Percentiles rank a stretch among this genome's conserved stretches.
Evolutionary conservation across 2,888 invertebrate genomes (phyloP).

Genomic region (Drosophila melanosoma): DNA sequence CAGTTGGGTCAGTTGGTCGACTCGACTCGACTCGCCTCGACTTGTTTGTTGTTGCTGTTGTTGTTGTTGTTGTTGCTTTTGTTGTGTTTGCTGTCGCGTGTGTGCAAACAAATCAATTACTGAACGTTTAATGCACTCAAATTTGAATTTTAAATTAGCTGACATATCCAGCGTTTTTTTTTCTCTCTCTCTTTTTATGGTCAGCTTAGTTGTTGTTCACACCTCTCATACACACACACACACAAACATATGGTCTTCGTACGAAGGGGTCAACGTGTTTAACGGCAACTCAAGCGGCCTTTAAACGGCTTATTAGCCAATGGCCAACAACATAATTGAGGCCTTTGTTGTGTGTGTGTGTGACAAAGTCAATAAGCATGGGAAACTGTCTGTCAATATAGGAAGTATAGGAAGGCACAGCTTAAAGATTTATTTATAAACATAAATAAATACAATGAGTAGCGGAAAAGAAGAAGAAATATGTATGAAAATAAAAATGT

Average conservation of each 20-base stretch:
- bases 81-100: conserved; percentile 59
- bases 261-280: conserved; percentile 63
- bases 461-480: not conserved
- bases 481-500: not conserved
- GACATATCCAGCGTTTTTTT: conserved; percentile 41
- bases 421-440: not conserved
- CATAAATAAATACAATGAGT: not conserved
- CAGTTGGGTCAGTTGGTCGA: conserved; percentile 64
- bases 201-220: conserved; percentile 13
- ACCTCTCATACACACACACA: not conserved
- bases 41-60: conserved; percentile 14
- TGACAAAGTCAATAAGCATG: conserved; percentile 18
- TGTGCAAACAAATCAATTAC: conserved; percentile 80
- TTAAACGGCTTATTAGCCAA: conserved; percentile 50
- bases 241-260: conserved; percentile 28
- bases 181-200: conserved; percentile 26
- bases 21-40: conserved; percentile 21
- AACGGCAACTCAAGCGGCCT: conserved; percentile 64
- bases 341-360: conserved; percentile 35
- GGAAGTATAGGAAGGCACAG: not conserved
- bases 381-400: conserved; percentile 9
- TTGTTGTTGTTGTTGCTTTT: conserved; percentile 15
- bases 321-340: conserved; percentile 41
- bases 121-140: conserved; percentile 65
- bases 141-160: conserved; percentile 77